Evolutionary conservation across 2,113 vertebrate genomes (phyloP), one percentile per base, ranked within the genome.

Genomic region (Hypomesus transpacificus): DNA sequence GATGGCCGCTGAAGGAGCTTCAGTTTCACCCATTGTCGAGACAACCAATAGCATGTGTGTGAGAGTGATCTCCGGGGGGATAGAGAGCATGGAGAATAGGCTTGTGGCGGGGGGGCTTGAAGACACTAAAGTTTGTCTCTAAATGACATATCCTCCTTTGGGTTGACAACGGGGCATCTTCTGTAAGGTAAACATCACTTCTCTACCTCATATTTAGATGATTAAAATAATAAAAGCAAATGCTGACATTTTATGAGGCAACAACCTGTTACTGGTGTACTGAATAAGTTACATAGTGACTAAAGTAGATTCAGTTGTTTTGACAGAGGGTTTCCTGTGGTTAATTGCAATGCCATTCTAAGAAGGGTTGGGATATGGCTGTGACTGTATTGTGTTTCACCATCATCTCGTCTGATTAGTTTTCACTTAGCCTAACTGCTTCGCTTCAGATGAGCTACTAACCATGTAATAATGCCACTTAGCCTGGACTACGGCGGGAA

Each of bases 1-100:
- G 53, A 87, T 88, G 89, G 84, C 71, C 0, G 75, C 11, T 71
- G 0, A 0, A 1, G 61, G 69, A 68, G 75, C 82, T 57, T 75
- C 80, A 85, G 89, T 87, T 89, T 89, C 89, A 77, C 50, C 78
- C 76, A 85, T 89, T 89, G 87, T 90, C 58, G 39, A 20, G 70
- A 53, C 76, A 86, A 84, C 89, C 89, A 90, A 90, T 91, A 28
- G 39, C 84, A 82, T 80, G n/a, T 66, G 78, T 87, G 22, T 62
- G 64, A 68, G 73, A 24, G 71, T 72, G 74, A 76, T 62, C 66
- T 9, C 0, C 0, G 60, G 79, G 82, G 53, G 81, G 75, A 77
- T 5, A 52, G 80, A 80, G 77, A 88, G 73, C 75, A 78, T 83
- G 81, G 50, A 68, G 81, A 85, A 76, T 75, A 85, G 82, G 61